phyloP scores from a whole-genome alignment of 2,888 invertebrate species.

The Eilema caniola region DNA sequence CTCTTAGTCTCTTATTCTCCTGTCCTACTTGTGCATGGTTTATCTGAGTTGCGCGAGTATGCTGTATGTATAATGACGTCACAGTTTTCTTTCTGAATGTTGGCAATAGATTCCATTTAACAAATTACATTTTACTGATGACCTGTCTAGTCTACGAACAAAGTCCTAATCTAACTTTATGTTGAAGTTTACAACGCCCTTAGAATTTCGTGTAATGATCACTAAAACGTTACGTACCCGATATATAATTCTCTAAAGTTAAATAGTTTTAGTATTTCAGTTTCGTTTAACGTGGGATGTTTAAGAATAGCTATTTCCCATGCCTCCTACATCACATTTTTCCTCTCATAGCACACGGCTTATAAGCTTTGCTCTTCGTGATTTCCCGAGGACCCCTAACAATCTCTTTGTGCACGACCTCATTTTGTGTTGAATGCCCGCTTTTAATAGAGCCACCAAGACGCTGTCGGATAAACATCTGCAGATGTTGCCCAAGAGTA shows the following conservation, averaged over 20 bases:
- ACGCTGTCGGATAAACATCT: constrained; percentile 64
- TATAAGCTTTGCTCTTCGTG: constrained; percentile 59
- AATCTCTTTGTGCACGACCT: constrained; percentile 79
- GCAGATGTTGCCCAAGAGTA: constrained; percentile 48
- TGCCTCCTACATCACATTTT: constrained; percentile 40
- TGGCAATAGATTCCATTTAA: too few relatives aligned
- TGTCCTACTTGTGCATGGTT: too few relatives aligned
- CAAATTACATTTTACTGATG: too few relatives aligned
- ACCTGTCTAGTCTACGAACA: too few relatives aligned
- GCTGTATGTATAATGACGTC: too few relatives aligned
- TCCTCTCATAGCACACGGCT: constrained; percentile 39
- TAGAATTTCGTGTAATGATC: too few relatives aligned
- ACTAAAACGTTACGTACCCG: background rate
- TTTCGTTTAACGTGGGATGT: constrained; percentile 8
- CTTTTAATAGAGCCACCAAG: constrained; percentile 63
- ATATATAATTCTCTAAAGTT: background rate
- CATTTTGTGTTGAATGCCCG: constrained; percentile 72
- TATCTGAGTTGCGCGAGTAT: too few relatives aligned
- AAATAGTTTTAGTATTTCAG: background rate
- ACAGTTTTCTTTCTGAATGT: too few relatives aligned
- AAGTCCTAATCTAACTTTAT: too few relatives aligned
- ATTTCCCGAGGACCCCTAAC: constrained; percentile 74
- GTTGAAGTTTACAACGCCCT: too few relatives aligned
- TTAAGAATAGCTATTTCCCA: constrained; percentile 27
- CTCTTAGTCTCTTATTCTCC: too few relatives aligned